phyloP scores from a whole-genome alignment of 1,140 invertebrate genomes.

The Listronotus oregonensis region DNA sequence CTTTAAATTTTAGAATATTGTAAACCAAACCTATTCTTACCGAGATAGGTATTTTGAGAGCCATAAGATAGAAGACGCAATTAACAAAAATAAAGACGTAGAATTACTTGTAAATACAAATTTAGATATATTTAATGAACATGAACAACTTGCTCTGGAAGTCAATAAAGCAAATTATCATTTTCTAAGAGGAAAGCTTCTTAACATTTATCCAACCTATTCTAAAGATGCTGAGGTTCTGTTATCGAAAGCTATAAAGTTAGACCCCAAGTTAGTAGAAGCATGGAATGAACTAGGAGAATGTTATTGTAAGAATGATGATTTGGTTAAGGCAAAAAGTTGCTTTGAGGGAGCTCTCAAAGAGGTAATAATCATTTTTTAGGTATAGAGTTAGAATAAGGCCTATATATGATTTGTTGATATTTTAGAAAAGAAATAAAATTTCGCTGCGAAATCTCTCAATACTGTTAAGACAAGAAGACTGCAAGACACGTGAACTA shows the following conservation, averaged over 20 bases:
- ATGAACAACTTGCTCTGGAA: constrained; percentile 60
- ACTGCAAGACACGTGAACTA: constrained; percentile 61
- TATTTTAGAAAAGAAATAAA: constrained; percentile 75
- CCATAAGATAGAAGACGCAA: constrained; percentile 70
- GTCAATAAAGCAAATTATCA: constrained; percentile 70
- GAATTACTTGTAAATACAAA: constrained; percentile 69
- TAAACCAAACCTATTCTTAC: constrained; percentile 29
- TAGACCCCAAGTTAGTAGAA: constrained; percentile 79
- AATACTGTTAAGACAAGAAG: constrained; percentile 79
- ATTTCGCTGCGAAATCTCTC: constrained; percentile 80
- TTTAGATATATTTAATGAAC: constrained; percentile 67
- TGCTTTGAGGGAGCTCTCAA: constrained; percentile 83
- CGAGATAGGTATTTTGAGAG: constrained; percentile 71
- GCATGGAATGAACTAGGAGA: constrained; percentile 91
- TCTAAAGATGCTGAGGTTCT: constrained; percentile 72
- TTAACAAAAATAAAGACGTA: constrained; percentile 68
- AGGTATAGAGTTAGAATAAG: too few species aligned
- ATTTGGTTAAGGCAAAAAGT: constrained; percentile 79
- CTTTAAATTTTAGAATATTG: constrained; percentile 30
- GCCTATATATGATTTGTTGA: constrained; percentile 11
- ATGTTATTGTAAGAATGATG: constrained; percentile 87
- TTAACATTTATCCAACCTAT: constrained; percentile 76
- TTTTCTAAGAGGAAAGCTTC: constrained; percentile 75
- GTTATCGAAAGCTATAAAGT: constrained; percentile 82
- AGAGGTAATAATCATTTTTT: constrained; percentile 65